phyloP scores from a whole-genome alignment of 2,888 invertebrate species.

The Phortica magna region DNA sequence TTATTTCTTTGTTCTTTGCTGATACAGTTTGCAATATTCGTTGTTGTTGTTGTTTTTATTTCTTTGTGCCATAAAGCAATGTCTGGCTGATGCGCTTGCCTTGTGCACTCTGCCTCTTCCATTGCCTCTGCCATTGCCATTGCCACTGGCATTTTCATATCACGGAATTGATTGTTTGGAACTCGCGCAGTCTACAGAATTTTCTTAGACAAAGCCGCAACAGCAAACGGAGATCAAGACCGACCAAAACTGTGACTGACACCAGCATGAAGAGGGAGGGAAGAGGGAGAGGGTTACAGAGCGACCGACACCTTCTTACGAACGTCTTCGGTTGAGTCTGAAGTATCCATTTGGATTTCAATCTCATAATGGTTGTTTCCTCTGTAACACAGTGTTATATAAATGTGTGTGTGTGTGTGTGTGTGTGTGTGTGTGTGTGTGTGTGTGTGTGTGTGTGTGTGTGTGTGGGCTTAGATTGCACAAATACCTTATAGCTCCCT shows the following conservation, averaged over 20 bases:
- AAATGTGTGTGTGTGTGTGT: constrained; percentile 27
- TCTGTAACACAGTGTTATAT: too few relatives aligned
- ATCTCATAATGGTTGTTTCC: too few relatives aligned
- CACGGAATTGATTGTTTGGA: constrained; percentile 36
- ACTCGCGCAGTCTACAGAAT: not conserved
- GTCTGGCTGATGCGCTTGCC: constrained; percentile 7
- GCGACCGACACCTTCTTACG: too few relatives aligned
- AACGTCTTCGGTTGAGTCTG: too few relatives aligned
- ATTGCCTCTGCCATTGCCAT: constrained; percentile 50
- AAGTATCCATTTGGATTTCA: too few relatives aligned
- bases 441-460: constrained; percentile 36
- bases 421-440: constrained; percentile 29
- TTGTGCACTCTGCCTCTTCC: too few relatives aligned
- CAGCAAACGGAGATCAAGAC: not conserved
- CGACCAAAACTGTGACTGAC: constrained; percentile 39
- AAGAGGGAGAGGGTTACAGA: too few relatives aligned
- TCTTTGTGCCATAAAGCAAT: not conserved
- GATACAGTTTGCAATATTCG: too few relatives aligned
- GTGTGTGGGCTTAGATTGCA: not conserved
- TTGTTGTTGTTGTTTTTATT: constrained; percentile 41
- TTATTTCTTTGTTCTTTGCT: not conserved
- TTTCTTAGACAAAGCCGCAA: not conserved
- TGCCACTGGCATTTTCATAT: not conserved
- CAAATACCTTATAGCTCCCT: too few relatives aligned
- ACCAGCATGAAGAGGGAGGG: constrained; percentile 1